Evolutionary conservation across 2,797 vertebrate genomes (phyloP), one percentile per base, ranked within the genome.

Genomic region (Carduelis carduelis): DNA sequence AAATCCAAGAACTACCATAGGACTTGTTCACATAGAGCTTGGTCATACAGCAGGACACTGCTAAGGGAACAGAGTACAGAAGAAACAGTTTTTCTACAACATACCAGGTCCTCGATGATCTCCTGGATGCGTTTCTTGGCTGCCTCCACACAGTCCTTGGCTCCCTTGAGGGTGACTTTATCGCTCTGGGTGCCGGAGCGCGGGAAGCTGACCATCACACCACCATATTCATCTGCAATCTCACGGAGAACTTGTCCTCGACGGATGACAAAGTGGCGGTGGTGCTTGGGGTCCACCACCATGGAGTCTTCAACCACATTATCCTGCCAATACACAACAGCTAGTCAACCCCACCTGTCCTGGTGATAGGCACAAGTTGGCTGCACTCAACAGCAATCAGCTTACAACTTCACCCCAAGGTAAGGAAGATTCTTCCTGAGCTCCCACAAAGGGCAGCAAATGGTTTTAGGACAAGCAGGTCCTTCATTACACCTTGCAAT

Each of bases 71-170:
- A 24, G 32, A 47, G 23, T 7, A 27, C 6, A 68, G 23, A 55
- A 63, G 12, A 50, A 69, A 34, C 11, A 43, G 61, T 35, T 79
- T 68, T 66, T 56, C 64, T 77, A 14, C 0, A 5, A 91, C 93
- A 23, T 69, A 99, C 99, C 99, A 99, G 97, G 97, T 99, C 99
- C 80, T 99, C 99, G 0, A 99, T 98, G 83, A 99, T 99, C 97
- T 99, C 99, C 95, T 97, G 98, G 97, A 99, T 99, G 92, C 99
- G 99, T 90, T 99, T 99, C 97, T 99, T 99, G 95, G 99, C 99
- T 50, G 99, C 99, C 96, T 99, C 99, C 96, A 99, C 99, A 41
- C 99, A 99, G 66, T 99, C 99, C 97, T 99, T 99, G 97, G 99
- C 99, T 80, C 99, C 99, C 96, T 99, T 99, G 71, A 99, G 98